phyloP scores from a whole-genome alignment of 37 sponge, comb jelly and placozoan species.

The Crambe crambe region DNA sequence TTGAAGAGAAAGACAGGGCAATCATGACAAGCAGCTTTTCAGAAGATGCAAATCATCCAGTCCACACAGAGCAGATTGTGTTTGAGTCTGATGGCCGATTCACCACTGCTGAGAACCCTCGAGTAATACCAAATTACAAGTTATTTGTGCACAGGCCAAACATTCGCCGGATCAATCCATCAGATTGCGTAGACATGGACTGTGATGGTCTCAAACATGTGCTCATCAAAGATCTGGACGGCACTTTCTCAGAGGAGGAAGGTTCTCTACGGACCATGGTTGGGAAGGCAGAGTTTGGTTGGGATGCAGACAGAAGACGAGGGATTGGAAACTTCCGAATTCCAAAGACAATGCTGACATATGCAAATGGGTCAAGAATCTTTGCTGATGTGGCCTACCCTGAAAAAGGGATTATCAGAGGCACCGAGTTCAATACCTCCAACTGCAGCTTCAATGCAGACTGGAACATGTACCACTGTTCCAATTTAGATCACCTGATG shows the following conservation, averaged over 20 bases:
- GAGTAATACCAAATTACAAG: slow-evolving; percentile 2
- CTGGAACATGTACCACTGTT: slow-evolving; percentile 86
- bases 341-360: slow-evolving; percentile 78
- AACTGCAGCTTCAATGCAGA: slow-evolving; percentile 49
- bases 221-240: slow-evolving; percentile 79
- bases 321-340: slow-evolving; percentile 93
- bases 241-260: slow-evolving; percentile 45
- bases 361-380: slow-evolving; percentile 50
- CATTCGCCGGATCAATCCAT: slow-evolving; percentile 80
- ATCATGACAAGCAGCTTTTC: slow-evolving; percentile 62
- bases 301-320: slow-evolving; percentile 68
- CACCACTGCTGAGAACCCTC: background rate
- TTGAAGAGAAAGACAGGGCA: slow-evolving; percentile 33
- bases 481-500: slow-evolving; percentile 80
- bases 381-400: slow-evolving; percentile 50
- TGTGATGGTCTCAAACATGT: slow-evolving; percentile 93
- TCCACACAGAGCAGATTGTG: slow-evolving; percentile 19
- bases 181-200: slow-evolving; percentile 98
- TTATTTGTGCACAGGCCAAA: slow-evolving; percentile 56
- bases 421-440: slow-evolving; percentile 19
- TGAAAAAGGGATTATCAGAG: slow-evolving; percentile 75
- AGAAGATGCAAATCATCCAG: slow-evolving; percentile 81
- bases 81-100: too few relatives aligned
- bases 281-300: slow-evolving; percentile 86
- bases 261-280: slow-evolving; percentile 46